Conservation (phyloP, 1,140 invertebrate genomes). For the Dreissena rostriformis region DNA sequence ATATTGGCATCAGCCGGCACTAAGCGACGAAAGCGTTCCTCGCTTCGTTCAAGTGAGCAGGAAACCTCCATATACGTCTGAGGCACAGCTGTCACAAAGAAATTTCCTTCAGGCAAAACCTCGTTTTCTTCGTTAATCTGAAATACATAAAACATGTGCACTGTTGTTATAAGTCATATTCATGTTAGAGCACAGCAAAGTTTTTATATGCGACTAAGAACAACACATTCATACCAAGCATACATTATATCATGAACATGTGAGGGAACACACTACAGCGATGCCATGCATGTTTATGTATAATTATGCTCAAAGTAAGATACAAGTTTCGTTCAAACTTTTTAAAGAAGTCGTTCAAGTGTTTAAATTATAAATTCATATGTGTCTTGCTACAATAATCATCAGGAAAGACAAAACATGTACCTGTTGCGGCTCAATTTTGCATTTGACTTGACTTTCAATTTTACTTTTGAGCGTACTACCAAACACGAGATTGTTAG, state of each 20-base stretch:
- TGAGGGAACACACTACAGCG: neutral
- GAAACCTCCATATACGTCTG: constrained; percentile 23
- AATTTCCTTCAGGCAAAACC: neutral
- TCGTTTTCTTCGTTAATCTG: neutral
- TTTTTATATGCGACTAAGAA: neutral
- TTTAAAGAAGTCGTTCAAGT: neutral
- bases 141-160: neutral
- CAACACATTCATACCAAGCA: neutral
- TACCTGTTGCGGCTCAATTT: constrained; percentile 1
- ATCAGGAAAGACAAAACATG: neutral
- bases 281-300: too few relatives aligned
- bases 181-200: neutral
- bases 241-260: too few relatives aligned
- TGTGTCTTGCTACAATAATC: neutral
- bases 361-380: neutral
- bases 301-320: neutral
- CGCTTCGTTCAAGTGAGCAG: neutral
- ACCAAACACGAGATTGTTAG: neutral
- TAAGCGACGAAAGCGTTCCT: constrained; percentile 6
- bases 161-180: too few relatives aligned
- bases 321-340: neutral
- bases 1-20: too few relatives aligned
- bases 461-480: neutral
- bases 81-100: neutral
- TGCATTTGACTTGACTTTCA: constrained; percentile 1